These are phyloP conservation scores for Stercorarius parasiticus DNA, from an alignment of 2,113 vertebrate species.

Conservation along the genomic window DNA sequence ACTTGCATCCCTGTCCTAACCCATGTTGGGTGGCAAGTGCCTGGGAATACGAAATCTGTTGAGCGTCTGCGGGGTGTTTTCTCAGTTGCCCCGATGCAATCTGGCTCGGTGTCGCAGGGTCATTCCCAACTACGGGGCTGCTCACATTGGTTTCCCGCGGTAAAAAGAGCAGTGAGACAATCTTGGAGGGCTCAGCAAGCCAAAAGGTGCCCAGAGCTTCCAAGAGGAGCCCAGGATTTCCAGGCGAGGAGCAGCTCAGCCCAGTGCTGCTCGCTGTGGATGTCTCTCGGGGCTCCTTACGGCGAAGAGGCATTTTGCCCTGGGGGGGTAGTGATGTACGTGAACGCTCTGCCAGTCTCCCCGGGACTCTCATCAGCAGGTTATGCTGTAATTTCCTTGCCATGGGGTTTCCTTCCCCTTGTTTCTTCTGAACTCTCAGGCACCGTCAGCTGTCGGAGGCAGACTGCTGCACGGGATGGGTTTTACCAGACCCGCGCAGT, in stretches of 20 bases:
- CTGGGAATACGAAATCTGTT: background rate
- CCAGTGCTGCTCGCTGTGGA: fast-evolving
- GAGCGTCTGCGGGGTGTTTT: background rate
- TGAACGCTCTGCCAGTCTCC: background rate
- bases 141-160: background rate
- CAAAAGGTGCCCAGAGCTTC: background rate
- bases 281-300: background rate
- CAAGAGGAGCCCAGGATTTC: background rate
- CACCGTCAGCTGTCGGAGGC: background rate
- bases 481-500: background rate
- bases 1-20: background rate
- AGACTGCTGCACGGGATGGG: background rate
- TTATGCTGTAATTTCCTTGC: background rate
- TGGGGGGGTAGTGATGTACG: background rate
- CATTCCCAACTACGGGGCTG: background rate
- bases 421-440: background rate
- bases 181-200: background rate
- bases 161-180: background rate
- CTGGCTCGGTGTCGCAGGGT: background rate
- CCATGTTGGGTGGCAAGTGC: background rate
- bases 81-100: background rate
- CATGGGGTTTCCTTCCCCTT: background rate
- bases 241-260: background rate
- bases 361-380: background rate
- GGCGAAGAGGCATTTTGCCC: background rate